phyloP scores from a whole-genome alignment of 2,113 vertebrate genomes.

The Pyrgilauda ruficollis region DNA sequence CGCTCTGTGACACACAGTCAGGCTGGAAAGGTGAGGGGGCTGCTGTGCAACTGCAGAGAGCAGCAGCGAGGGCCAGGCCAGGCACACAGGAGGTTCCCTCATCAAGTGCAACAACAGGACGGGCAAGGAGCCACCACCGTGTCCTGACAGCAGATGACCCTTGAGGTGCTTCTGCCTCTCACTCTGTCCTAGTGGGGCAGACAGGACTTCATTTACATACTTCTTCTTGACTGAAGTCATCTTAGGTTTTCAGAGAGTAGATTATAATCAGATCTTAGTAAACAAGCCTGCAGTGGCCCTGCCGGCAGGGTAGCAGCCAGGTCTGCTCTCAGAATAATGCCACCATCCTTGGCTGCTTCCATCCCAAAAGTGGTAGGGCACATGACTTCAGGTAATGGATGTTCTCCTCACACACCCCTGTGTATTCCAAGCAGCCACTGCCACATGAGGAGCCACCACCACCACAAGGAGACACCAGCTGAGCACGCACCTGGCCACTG shows the following conservation, averaged over 20 bases:
- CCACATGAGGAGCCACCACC: not conserved
- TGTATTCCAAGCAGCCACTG: not conserved
- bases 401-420: rapidly evolving
- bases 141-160: not conserved
- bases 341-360: not conserved
- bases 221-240: not conserved
- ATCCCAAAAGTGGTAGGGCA: not conserved
- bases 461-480: not conserved
- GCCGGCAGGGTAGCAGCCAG: not conserved
- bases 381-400: rapidly evolving
- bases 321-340: not conserved
- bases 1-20: rapidly evolving
- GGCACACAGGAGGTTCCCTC: rapidly evolving
- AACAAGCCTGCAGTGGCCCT: not conserved
- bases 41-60: not conserved
- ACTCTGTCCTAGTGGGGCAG: not conserved
- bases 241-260: not conserved
- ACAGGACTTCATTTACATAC: not conserved
- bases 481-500: rapidly evolving
- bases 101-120: not conserved
- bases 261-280: not conserved
- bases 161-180: not conserved
- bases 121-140: not conserved
- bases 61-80: rapidly evolving
- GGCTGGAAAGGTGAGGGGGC: not conserved